These are phyloP conservation scores for Sternotherus odoratus DNA, from an alignment of 2,797 vertebrate species.

Conservation along the genomic window DNA sequence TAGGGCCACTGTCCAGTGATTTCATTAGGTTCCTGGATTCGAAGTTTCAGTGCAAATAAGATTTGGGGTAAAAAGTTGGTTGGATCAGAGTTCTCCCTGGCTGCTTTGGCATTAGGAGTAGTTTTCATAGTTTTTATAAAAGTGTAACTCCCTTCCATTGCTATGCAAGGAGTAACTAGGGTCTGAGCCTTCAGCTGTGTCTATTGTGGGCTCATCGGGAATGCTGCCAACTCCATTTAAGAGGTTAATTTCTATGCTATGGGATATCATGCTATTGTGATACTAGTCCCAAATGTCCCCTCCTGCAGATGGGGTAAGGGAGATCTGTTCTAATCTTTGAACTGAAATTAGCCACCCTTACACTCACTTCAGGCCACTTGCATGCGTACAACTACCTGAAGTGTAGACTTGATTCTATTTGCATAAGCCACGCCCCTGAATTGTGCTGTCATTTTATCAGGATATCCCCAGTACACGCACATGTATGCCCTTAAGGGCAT, in stretches of 20 bases:
- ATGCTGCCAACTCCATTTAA: background rate
- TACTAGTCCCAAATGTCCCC: background rate
- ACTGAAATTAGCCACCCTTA: background rate
- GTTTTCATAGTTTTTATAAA: background rate
- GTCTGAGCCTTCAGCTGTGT: background rate
- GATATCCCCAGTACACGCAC: fast-evolving
- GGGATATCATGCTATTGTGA: background rate
- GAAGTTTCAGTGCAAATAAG: background rate
- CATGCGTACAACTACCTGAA: background rate
- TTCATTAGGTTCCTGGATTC: background rate
- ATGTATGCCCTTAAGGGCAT: background rate
- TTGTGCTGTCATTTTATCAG: background rate
- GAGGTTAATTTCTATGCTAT: background rate
- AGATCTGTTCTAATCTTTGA: background rate
- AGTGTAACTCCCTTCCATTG: background rate
- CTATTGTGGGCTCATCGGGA: background rate
- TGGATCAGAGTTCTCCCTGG: background rate
- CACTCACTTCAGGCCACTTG: background rate
- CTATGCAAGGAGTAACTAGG: background rate
- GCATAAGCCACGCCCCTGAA: background rate
- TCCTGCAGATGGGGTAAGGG: fast-evolving
- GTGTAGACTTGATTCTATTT: background rate
- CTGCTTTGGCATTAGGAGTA: background rate
- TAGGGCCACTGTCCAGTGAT: background rate
- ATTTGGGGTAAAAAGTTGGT: background rate